Evolutionary conservation across 2,113 vertebrate genomes (phyloP), one percentile per base, ranked within the genome.

Genomic region (Dasyornis broadbenti): DNA sequence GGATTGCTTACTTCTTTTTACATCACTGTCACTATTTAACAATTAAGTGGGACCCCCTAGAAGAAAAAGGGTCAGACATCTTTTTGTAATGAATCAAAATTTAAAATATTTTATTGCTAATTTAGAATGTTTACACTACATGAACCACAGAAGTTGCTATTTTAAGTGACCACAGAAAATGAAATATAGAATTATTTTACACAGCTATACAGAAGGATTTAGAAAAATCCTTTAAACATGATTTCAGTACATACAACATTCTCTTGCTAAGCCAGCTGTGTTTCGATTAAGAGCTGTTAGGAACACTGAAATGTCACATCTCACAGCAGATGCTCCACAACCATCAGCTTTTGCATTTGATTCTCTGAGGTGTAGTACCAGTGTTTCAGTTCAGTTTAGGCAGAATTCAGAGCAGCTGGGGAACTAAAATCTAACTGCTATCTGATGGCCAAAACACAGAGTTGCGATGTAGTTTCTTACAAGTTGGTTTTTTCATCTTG

Each of bases 71-170:
- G 77, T 79, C 83, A 92, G 83, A 77, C 5, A 0, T 44, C 64
- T 91, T 68, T 82, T 79, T 70, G 52, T 60, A 97, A 92, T 59
- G 9, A 92, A 88, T 85, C 53, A 87, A 96, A 94, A 92, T 86
- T 92, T 79, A 89, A 94, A 83, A 89, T 91, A 94, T 86, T 96
- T 98, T 98, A 98, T 98, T 98, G 93, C 82, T 75, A 90, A 90
- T 91, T 94, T 92, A 79, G 18, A 94, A 95, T 90, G 82, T 92
- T 97, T 96, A 97, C 65, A 92, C 50, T 89, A 81, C 49, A 88
- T 85, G 86, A 97, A 95, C 63, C 52, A 84, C 23, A 94, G 30
- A 61, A 78, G 50, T 71, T 96, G 60, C 28, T 93, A 89, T 89
- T 96, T 96, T 93, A 94, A 95, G 83, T 94, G 90, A 93, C 56